A percentile compares a stretch with the other conserved stretches of the same genome.
Evolutionary conservation across 2,113 vertebrate species (phyloP).

Genomic region (Ameiurus melas): DNA sequence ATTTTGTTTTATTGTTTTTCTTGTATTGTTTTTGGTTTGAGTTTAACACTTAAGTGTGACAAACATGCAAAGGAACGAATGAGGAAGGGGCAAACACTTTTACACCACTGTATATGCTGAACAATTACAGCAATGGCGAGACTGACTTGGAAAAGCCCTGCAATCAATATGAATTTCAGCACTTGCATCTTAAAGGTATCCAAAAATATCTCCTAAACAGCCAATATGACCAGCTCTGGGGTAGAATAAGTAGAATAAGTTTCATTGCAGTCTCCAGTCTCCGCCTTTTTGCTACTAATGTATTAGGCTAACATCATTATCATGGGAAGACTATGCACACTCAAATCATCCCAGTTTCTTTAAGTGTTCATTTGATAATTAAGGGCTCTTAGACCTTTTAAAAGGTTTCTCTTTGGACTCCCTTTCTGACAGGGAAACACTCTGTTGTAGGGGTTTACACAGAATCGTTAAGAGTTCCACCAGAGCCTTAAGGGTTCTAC

Average conservation of each 20-base stretch:
- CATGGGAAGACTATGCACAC: not conserved
- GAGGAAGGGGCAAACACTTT: no score
- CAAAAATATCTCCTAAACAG: constrained; percentile 8
- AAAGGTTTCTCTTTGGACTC: not conserved
- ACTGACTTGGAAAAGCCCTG: not conserved
- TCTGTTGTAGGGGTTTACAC: not conserved
- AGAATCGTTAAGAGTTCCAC: not conserved
- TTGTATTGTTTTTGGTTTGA: no score
- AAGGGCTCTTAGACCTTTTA: not conserved
- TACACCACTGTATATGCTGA: no score
- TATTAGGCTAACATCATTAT: constrained; percentile 22
- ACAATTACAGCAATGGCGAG: not conserved
- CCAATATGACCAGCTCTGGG: not conserved
- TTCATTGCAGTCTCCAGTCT: constrained; percentile 11
- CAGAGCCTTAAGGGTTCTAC: not conserved
- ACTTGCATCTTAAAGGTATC: constrained; percentile 7
- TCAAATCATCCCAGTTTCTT: constrained; percentile 2
- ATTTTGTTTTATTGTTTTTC: no score
- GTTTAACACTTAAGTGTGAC: no score
- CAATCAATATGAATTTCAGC: constrained; percentile 14
- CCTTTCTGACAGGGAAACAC: constrained; percentile 7
- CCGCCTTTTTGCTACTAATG: constrained; percentile 18
- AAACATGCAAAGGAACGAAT: no score
- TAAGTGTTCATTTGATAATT: constrained; percentile 26
- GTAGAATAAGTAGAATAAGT: constrained; percentile 22